phyloP scores from a whole-genome alignment of 2,888 invertebrate genomes.

The Euphydryas editha region DNA sequence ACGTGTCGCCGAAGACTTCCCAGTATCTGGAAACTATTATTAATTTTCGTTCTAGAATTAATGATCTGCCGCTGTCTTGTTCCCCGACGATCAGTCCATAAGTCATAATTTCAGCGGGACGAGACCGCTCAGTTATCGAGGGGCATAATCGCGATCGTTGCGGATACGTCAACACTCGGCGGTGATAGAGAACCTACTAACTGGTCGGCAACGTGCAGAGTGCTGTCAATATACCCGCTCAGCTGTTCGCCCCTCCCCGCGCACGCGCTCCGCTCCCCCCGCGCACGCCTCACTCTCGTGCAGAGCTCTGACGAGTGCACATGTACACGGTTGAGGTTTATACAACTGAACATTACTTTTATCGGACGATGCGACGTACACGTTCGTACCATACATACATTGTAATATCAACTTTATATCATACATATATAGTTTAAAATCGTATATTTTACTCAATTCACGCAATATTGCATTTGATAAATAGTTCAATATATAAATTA shows the following conservation, averaged over 20 bases:
- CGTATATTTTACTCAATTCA: background rate
- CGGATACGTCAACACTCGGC: conserved; percentile 79
- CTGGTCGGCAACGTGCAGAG: conserved; percentile 77
- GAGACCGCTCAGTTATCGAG: conserved; percentile 75
- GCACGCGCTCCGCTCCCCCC: conserved; percentile 63
- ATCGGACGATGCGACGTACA: conserved; percentile 15
- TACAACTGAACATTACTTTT: conserved; percentile 6
- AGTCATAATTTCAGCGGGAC: conserved; percentile 81
- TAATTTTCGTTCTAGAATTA: conserved; percentile 76
- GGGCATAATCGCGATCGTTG: conserved; percentile 68
- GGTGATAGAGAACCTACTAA: conserved; percentile 83
- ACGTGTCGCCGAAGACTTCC: conserved; percentile 71
- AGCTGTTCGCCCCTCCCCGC: conserved; percentile 81
- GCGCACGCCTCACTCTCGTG: conserved; percentile 52
- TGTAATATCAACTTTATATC: conserved; percentile 3
- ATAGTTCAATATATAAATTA: conserved; percentile 9
- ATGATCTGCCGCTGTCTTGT: conserved; percentile 76
- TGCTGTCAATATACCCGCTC: conserved; percentile 85
- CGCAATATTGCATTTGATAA: conserved; percentile 11
- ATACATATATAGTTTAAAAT: background rate
- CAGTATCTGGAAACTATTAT: conserved; percentile 81
- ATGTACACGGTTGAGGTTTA: conserved; percentile 10
- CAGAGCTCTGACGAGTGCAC: conserved; percentile 30
- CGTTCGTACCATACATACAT: background rate
- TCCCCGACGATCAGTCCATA: conserved; percentile 78